Base-by-base conservation (phyloP, 2,797 vertebrate genomes). In the Parambassis ranga region DNA sequence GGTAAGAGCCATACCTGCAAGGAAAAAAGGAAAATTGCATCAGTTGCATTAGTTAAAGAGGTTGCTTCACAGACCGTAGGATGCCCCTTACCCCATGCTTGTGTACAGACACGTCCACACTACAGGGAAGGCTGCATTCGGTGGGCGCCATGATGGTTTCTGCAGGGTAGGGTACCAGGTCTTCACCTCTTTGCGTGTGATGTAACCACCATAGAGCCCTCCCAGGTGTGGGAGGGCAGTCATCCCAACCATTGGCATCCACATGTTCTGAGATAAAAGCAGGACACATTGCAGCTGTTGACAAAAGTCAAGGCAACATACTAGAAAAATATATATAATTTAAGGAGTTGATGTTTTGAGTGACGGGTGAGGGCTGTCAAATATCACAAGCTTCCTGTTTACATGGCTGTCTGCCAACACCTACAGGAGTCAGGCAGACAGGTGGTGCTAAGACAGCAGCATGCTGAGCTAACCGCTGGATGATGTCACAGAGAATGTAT, bases 1-100 rank as follows among this genome's bases (percentile, higher is more conserved):
- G 86, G 79, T 96, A 98, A 38, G 96, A 98, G 33, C 92, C 94
- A 1, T 96, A 96, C 8, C 96, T 97, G 50, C 3, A 22, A 0
- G 3, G 31, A 3, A 35, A 6, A 2, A 39, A 35, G 4, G 1
- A 32, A 49, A 22, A 51, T 1, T 22, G 3, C 1, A 4, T 16
- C 0, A 7, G 5, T n/a, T n/a, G n/a, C n/a, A n/a, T 32, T 2
- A 24, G 2, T 35, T 7, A 22, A 47, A 3, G 6, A 38, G 4
- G 7, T 7, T 3, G 13, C 2, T 5, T 24, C 16, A 33, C 7
- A 43, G 14, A 52, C 8, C 7, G 6, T 4, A 18, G 6, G 10
- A 32, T 11, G 24, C 15, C 13, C 43, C 89, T 83, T 42, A 94
- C 93, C 93, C 93, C 92, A 94, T 94, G 48, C 91, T 87, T 10